A percentile compares a stretch with the other conserved stretches of the same genome.
phyloP scores from a whole-genome alignment of 1,140 invertebrate genomes.

The Drosophila repletoides region DNA sequence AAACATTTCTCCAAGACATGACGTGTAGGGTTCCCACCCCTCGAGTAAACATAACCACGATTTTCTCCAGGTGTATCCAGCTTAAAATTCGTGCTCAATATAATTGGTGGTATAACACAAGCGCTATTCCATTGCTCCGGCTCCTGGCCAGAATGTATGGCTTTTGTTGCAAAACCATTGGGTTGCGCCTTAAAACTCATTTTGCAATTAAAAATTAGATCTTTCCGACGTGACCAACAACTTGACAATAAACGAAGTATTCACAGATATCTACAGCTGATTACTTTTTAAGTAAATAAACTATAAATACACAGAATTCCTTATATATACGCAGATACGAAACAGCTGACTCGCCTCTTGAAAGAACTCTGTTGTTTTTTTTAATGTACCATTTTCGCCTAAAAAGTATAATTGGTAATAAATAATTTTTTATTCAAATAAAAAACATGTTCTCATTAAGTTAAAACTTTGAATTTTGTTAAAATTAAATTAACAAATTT shows the following conservation, averaged over 20 bases:
- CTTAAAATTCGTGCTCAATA: neutral
- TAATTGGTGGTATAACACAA: slow-evolving; percentile 1
- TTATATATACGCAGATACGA: no score
- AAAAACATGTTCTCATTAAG: no score
- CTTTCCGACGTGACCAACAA: neutral
- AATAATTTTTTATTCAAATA: no score
- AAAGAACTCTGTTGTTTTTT: no score
- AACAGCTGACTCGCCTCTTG: no score
- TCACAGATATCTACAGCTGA: no score
- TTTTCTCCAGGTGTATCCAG: neutral
- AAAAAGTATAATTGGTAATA: no score
- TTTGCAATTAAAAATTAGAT: neutral
- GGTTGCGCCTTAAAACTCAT: neutral
- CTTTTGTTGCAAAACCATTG: slow-evolving; percentile 4
- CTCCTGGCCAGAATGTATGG: slow-evolving; percentile 6
- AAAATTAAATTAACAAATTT: neutral
- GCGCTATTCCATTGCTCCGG: slow-evolving; percentile 10
- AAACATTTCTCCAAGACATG: slow-evolving; percentile 94
- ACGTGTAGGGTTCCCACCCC: slow-evolving; percentile 97
- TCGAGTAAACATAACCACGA: slow-evolving; percentile 86
- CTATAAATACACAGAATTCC: no score
- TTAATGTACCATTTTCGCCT: neutral
- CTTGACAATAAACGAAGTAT: neutral
- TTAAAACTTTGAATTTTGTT: no score
- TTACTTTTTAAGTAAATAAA: no score